Base-by-base conservation (phyloP, 2,113 vertebrate genomes). In the Pelobates fuscus region DNA sequence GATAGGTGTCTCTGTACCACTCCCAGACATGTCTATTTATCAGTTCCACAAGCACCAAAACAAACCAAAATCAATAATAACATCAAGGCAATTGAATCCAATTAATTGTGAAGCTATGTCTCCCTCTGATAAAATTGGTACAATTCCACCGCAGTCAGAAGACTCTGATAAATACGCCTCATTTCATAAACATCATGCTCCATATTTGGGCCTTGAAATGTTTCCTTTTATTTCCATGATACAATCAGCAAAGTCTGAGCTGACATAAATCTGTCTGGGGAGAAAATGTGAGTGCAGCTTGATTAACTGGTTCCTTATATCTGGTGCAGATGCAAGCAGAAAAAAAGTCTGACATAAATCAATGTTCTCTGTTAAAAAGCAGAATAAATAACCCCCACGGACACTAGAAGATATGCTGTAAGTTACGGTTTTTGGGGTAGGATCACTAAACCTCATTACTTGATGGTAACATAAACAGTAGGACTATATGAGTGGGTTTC, bases 171-270 rank as follows among this genome's bases (percentile, higher is more conserved):
- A 49, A 49, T 49, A 49, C 44, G 2, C 44, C 17, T 49, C 44
- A 49, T 49, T 49, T 49, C 44, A 49, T 49, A 49, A 49, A 49
- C 44, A 49, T 49, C 44, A 49, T 49, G 44, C 44, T 18, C 8
- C 44, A 49, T 49, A 49, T 49, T 49, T 49, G 44, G 44, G 44
- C 12, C 44, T 18, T 49, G 44, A 49, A 49, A 49, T 49, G 44
- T 49, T 17, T 49, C 44, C 44, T 14, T 49, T 49, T 49, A 15
- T 49, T 49, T 49, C 44, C 37, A 41, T 49, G 44, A 49, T 49
- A 49, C 8, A 14, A 49, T 49, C 44, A 2, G 44, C 15, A 49
- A 49, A 49, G 44, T 49, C 44, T 49, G 44, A 49, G 44, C 10
- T 49, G 44, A 49, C 44, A 49, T 49, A 49, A 49, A 49, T 49